These are phyloP conservation scores for Schizaphis graminum DNA, from an alignment of 2,888 invertebrate genomes.

Conservation along the genomic window DNA sequence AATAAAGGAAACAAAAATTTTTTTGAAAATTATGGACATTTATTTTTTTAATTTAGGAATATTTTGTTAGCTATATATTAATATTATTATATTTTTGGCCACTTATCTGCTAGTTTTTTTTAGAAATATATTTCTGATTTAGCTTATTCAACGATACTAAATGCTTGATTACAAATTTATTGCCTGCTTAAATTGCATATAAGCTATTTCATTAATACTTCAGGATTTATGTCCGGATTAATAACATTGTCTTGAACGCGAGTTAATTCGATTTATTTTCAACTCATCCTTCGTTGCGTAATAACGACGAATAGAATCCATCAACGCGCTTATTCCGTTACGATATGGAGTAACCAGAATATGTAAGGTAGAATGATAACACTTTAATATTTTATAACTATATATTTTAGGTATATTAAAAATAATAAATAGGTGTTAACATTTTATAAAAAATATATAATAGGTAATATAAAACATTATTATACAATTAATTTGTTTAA, in stretches of 20 bases:
- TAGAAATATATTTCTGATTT: neutral
- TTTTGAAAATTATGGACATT: neutral
- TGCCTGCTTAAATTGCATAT: conserved; percentile 13
- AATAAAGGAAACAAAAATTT: neutral
- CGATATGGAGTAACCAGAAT: neutral
- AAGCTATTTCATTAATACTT: conserved; percentile 39
- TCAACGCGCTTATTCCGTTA: neutral
- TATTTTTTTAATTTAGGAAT: neutral
- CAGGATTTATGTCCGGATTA: conserved; percentile 43
- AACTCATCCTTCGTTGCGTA: neutral
- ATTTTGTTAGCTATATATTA: neutral
- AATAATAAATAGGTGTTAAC: neutral
- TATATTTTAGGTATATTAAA: neutral
- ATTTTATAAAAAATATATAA: neutral
- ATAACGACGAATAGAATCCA: conserved; percentile 27
- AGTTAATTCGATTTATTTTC: conserved; percentile 51
- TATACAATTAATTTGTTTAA: neutral
- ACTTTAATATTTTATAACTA: neutral
- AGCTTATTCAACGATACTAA: neutral
- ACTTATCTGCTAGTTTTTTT: neutral
- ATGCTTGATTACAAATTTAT: conserved; percentile 17
- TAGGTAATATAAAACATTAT: neutral
- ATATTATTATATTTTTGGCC: neutral
- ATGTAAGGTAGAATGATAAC: neutral
- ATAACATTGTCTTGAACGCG: conserved; percentile 42